Evolutionary conservation across 2,888 invertebrate genomes (phyloP).

Genomic region (Pristionchus exspectatus): DNA sequence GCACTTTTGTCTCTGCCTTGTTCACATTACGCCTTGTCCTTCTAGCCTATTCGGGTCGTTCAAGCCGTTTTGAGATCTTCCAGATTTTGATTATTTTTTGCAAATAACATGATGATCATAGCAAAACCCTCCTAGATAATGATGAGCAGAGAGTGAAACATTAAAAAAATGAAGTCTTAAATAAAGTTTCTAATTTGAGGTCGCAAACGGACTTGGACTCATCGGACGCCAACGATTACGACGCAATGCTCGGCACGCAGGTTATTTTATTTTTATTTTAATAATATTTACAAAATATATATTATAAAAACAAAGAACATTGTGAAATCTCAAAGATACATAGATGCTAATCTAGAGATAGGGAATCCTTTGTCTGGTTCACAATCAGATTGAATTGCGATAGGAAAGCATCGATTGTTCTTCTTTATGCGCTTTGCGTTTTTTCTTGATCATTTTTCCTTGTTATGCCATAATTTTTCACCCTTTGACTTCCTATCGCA

Average conservation of each 20-base stretch:
- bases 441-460: background rate
- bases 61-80: too few species aligned
- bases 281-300: too few species aligned
- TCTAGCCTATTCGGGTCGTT: too few species aligned
- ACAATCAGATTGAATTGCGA: too few species aligned
- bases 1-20: too few species aligned
- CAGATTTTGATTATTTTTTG: background rate
- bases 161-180: background rate
- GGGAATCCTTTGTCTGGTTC: too few species aligned
- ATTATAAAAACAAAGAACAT: background rate
- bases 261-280: background rate
- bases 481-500: background rate
- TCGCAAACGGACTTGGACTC: constrained; percentile 41
- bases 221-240: constrained; percentile 16
- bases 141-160: background rate
- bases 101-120: background rate
- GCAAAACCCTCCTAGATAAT: background rate
- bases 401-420: background rate
- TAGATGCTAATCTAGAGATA: too few species aligned
- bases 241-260: constrained; percentile 35
- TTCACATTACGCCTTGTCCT: too few species aligned
- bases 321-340: too few species aligned
- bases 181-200: too few species aligned
- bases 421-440: background rate
- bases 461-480: background rate